phyloP scores from a whole-genome alignment of 2,888 invertebrate species.

The Luperina testacea region DNA sequence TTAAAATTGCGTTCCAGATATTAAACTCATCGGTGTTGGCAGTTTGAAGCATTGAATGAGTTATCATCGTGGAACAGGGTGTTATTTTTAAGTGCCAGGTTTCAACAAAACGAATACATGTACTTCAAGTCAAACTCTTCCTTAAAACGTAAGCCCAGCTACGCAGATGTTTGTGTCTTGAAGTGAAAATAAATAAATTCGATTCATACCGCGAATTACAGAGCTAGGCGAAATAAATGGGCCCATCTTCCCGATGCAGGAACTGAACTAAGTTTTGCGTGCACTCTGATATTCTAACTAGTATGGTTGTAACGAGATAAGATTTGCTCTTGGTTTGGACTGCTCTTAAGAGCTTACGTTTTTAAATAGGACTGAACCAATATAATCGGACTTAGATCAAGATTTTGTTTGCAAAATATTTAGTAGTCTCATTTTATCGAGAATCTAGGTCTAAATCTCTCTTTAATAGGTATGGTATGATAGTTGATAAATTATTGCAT shows the following conservation, averaged over 20 bases:
- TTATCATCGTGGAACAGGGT: not conserved
- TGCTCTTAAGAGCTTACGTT: not conserved
- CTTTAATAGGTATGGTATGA: rapidly evolving
- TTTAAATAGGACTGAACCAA: not conserved
- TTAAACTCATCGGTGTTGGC: not conserved
- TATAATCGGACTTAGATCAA: not conserved
- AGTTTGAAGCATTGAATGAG: constrained; percentile 6
- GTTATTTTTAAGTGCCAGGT: not conserved
- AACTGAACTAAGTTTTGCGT: not conserved
- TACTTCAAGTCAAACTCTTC: too few relatives aligned
- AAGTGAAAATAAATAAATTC: not conserved
- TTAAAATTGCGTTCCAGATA: constrained; percentile 3
- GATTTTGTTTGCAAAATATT: not conserved
- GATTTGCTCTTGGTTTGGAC: not conserved
- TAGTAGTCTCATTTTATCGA: not conserved
- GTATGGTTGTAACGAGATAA: too few relatives aligned
- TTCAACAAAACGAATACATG: not conserved
- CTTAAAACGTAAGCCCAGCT: too few relatives aligned
- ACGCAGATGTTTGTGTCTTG: not conserved
- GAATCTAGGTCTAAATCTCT: too few relatives aligned
- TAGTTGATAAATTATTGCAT: not conserved
- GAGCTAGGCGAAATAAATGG: not conserved
- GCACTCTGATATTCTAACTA: not conserved
- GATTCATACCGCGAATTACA: not conserved
- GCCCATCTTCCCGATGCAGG: not conserved